phyloP scores from a whole-genome alignment of 2,888 invertebrate species.

The Andrena fulva region DNA sequence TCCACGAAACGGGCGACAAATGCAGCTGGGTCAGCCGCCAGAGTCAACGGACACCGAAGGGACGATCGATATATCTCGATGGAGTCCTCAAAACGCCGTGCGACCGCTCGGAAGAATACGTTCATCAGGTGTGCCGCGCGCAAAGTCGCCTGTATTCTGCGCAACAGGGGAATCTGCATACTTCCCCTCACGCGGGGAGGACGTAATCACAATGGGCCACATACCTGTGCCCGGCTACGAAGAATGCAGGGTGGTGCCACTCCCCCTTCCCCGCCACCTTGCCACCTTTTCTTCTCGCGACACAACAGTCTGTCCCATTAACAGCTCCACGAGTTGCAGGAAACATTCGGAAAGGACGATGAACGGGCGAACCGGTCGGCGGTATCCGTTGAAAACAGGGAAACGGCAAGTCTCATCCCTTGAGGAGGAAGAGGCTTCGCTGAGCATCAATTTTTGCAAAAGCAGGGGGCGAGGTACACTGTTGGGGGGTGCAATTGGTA shows the following conservation, averaged over 20 bases:
- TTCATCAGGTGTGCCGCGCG: conserved; percentile 65
- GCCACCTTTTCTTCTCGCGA: conserved; percentile 40
- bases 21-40: conserved; percentile 3
- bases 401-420: neutral
- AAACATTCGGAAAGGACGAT: conserved; percentile 27
- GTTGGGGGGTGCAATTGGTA: too few relatives aligned
- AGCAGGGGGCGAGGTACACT: too few relatives aligned
- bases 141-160: conserved; percentile 36
- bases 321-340: conserved; percentile 30
- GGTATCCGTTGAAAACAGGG: conserved; percentile 19
- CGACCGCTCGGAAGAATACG: conserved; percentile 43
- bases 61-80: conserved; percentile 26
- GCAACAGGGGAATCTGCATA: conserved; percentile 70
- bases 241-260: conserved; percentile 52
- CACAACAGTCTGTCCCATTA: conserved; percentile 59
- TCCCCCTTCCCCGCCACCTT: conserved; percentile 38
- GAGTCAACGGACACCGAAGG: conserved; percentile 2
- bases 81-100: conserved; percentile 30
- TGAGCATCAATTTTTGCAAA: neutral
- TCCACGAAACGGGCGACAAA: neutral
- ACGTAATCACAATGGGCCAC: conserved; percentile 69
- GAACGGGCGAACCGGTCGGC: conserved; percentile 30
- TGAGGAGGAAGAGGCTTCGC: neutral
- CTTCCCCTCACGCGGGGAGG: conserved; percentile 54
- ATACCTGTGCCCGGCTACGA: conserved; percentile 66